Evolutionary conservation across 2,797 vertebrate species (phyloP).

Genomic region (Oreonectes daqikongensis): DNA sequence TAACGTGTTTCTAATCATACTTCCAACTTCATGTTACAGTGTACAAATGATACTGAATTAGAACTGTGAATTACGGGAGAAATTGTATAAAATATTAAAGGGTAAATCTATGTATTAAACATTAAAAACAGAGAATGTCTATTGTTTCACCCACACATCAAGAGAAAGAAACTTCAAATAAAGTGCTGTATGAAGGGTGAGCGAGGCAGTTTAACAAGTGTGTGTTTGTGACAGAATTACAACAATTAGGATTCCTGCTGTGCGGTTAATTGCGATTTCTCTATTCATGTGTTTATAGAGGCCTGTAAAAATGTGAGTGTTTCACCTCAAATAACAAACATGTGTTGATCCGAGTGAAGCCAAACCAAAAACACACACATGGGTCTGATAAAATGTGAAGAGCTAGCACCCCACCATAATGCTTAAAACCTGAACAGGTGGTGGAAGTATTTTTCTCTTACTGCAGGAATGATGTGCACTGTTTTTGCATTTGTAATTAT

Average conservation of each 20-base stretch:
- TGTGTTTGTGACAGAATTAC: slow-evolving; percentile 63
- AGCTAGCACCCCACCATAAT: slow-evolving; percentile 17
- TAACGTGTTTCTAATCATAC: neutral
- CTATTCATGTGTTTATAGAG: slow-evolving; percentile 61
- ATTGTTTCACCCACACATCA: slow-evolving; percentile 41
- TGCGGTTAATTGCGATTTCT: slow-evolving; percentile 68
- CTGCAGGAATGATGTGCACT: neutral
- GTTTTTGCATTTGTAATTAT: too few species aligned
- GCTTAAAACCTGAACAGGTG: slow-evolving; percentile 26
- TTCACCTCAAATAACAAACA: slow-evolving; percentile 66
- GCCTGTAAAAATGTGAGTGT: slow-evolving; percentile 64
- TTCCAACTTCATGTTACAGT: neutral
- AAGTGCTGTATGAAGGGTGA: slow-evolving; percentile 60
- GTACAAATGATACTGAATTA: neutral
- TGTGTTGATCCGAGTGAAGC: slow-evolving; percentile 55
- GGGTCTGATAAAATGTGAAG: slow-evolving; percentile 49
- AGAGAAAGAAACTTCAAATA: slow-evolving; percentile 52
- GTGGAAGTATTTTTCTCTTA: slow-evolving; percentile 3
- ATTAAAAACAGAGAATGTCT: slow-evolving; percentile 11
- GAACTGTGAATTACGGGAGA: neutral
- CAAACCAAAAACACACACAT: slow-evolving; percentile 60
- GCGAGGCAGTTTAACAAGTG: slow-evolving; percentile 62
- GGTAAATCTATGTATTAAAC: neutral
- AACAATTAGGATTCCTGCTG: slow-evolving; percentile 65
- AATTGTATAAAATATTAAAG: neutral